phyloP scores from a whole-genome alignment of 2,888 invertebrate species.

The Tricholauxania praeusta region DNA sequence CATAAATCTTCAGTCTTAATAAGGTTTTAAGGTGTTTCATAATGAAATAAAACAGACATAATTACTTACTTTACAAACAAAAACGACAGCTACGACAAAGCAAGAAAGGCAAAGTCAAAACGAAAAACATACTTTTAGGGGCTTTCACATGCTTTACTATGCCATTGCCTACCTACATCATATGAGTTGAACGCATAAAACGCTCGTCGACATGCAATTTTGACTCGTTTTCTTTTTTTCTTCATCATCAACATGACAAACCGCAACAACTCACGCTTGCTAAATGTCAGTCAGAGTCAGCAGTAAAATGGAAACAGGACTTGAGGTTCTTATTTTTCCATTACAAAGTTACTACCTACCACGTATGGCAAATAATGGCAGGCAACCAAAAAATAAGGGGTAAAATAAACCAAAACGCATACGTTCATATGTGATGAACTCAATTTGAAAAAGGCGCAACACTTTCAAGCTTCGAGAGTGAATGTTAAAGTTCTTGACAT shows the following conservation, averaged over 20 bases:
- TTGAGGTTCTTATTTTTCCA: no score
- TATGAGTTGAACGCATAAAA: not conserved
- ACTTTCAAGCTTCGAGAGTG: no score
- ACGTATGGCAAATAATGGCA: no score
- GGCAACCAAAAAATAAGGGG: no score
- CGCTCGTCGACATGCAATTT: not conserved
- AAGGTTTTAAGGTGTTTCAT: not conserved
- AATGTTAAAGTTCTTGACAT: no score
- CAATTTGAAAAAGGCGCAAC: no score
- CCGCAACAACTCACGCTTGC: constrained; percentile 27
- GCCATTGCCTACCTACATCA: not conserved
- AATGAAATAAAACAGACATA: constrained; percentile 11
- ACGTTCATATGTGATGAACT: no score
- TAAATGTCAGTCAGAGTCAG: no score
- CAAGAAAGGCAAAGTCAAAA: not conserved
- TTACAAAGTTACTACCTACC: no score
- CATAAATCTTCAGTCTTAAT: constrained; percentile 4
- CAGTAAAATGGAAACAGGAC: no score
- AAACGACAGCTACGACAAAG: not conserved
- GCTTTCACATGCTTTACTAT: not conserved
- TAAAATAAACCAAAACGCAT: no score
- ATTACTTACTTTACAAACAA: not conserved
- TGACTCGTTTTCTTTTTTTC: not conserved
- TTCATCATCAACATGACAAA: constrained; percentile 27
- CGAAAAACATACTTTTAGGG: not conserved